Base-by-base conservation (phyloP, 2,888 invertebrate species). In the Andricus curvator region DNA sequence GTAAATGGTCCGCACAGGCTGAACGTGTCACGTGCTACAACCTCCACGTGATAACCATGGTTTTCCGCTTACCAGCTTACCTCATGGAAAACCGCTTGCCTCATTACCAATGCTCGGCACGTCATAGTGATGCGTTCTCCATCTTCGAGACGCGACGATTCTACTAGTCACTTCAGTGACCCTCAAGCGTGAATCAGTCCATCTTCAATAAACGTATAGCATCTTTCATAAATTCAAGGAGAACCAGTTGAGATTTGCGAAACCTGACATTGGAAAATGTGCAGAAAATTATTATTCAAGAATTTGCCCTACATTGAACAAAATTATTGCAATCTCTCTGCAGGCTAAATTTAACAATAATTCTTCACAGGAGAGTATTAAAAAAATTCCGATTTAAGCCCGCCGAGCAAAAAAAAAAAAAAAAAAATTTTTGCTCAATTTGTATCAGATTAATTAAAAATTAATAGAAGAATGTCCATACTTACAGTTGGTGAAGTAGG, bases 91-190 rank as follows among this genome's bases (percentile, higher is more conserved):
- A 74, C 79, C 77, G 80, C 82, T 81, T 67, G 79, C 77, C 82
- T 85, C 84, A 84, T 85, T 81, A 81, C 74, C 78, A 85, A 86
- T 85, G 86, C 85, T 64, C 78, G 80, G 76, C 82, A 70, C 78
- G 85, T 29, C 80, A 68, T 20, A 78, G 81, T 77, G 74, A 65
- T 74, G 78, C 77, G 78, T 79, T 78, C 79, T 79, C 81, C 74
- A 79, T 66, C 37, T 0, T 37, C 37, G 37, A 37, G 37, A 37
- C 37, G 37, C 29, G 20, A 74, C 74, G 13, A 74, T 74, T 74
- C 56, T n/a, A 56, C 51, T 29, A 22, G 37, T n/a, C 51, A 37
- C 37, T 37, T 37, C 37, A 37, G 37, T 37, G 37, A 37, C 37
- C 37, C 37, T 37, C 9, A 37, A 37, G 8, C 29, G 29, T 29